phyloP scores from a whole-genome alignment of 2,888 invertebrate species.

The Urechis unicinctus region DNA sequence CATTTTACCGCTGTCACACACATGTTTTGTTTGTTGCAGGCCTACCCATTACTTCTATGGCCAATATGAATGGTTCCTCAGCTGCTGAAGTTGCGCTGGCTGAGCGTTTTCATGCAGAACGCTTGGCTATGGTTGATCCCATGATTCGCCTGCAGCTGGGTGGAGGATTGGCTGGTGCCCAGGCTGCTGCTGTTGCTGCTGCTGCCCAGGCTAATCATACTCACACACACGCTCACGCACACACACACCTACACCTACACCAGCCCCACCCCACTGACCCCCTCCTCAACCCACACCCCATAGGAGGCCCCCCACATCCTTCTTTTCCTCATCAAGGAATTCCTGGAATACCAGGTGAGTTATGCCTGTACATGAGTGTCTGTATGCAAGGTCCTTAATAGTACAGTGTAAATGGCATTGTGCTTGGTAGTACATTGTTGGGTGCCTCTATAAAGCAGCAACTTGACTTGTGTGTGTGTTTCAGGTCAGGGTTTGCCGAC shows the following conservation, averaged over 20 bases:
- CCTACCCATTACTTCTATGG: not conserved
- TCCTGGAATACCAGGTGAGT: too few relatives aligned
- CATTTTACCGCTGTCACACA: not conserved
- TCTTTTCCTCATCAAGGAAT: too few relatives aligned
- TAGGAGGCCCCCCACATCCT: slow-evolving; percentile 3
- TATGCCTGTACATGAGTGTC: too few relatives aligned
- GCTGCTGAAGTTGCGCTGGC: slow-evolving; percentile 44
- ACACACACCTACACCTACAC: slow-evolving; percentile 70
- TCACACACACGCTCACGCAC: slow-evolving; percentile 87
- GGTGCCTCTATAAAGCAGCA: too few relatives aligned
- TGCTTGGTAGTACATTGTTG: too few relatives aligned
- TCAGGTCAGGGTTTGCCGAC: slow-evolving; percentile 5
- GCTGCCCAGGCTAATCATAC: slow-evolving; percentile 57
- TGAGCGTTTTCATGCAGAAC: slow-evolving; percentile 57
- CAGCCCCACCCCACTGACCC: not conserved
- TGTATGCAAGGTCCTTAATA: too few relatives aligned
- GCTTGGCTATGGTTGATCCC: slow-evolving; percentile 62
- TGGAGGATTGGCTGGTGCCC: not conserved
- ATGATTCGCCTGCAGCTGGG: slow-evolving; percentile 87
- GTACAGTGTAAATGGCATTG: too few relatives aligned
- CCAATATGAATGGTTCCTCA: not conserved
- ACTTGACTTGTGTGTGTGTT: too few relatives aligned
- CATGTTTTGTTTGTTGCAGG: not conserved
- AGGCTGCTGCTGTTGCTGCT: not conserved
- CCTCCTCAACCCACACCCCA: slow-evolving; percentile 38